phyloP scores from a whole-genome alignment of 2,888 invertebrate genomes.

The Cremastobaeus sp. region DNA sequence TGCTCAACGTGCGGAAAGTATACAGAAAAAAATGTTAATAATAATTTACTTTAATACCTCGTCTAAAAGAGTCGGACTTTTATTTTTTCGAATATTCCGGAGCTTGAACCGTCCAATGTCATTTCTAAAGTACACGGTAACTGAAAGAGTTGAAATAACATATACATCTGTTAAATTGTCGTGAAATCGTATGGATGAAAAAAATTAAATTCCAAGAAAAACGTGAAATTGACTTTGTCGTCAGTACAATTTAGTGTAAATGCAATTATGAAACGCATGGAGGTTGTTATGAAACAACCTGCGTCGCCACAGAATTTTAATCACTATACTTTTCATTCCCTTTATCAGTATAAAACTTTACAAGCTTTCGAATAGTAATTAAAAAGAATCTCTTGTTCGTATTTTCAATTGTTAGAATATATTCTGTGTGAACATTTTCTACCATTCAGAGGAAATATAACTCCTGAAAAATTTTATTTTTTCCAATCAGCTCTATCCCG shows the following conservation, averaged over 20 bases:
- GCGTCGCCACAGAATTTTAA: slow-evolving; percentile 36
- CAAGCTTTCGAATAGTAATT: slow-evolving; percentile 30
- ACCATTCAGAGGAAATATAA: too few relatives aligned
- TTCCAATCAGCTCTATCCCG: too few relatives aligned
- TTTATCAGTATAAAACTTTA: slow-evolving; percentile 42
- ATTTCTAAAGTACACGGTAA: too few relatives aligned
- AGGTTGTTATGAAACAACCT: slow-evolving; percentile 27
- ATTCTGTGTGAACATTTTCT: slow-evolving; percentile 17
- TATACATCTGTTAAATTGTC: slow-evolving; percentile 6
- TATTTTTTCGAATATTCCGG: too few relatives aligned
- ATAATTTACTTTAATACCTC: too few relatives aligned
- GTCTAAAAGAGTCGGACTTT: too few relatives aligned
- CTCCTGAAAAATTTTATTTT: too few relatives aligned
- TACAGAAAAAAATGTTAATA: too few relatives aligned
- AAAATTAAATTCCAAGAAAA: neutral
- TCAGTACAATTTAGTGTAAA: slow-evolving; percentile 12
- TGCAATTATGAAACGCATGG: slow-evolving; percentile 27
- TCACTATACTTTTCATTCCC: slow-evolving; percentile 30
- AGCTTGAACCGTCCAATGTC: too few relatives aligned
- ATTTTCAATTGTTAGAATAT: slow-evolving; percentile 19
- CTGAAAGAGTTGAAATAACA: too few relatives aligned
- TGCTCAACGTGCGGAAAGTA: too few relatives aligned
- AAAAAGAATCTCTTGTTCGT: slow-evolving; percentile 34
- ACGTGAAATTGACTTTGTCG: neutral
- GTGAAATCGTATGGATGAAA: slow-evolving; percentile 11